phyloP scores from a whole-genome alignment of 1,140 invertebrate species.

The Aphelenchoides fujianensis region DNA sequence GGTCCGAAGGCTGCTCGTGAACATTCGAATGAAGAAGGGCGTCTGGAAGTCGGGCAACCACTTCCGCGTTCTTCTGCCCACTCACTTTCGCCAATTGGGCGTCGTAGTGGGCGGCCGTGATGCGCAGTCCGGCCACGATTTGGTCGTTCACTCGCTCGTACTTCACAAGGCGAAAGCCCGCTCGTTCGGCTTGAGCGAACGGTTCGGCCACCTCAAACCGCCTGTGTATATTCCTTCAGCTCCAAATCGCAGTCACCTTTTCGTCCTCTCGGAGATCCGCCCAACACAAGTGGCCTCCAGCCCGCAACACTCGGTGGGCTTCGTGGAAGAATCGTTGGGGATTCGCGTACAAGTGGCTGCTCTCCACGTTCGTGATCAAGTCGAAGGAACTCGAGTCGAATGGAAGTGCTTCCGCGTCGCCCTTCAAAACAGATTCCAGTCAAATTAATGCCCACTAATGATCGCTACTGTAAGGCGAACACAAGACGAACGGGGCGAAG shows the following conservation, averaged over 20 bases:
- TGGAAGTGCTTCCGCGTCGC: slow-evolving; percentile 31
- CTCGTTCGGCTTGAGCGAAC: slow-evolving; percentile 16
- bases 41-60: slow-evolving; percentile 19
- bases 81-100: slow-evolving; percentile 14
- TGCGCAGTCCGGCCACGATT: slow-evolving; percentile 27
- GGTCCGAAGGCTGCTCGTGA: slow-evolving; percentile 20
- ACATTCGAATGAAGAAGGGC: slow-evolving; percentile 29
- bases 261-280: slow-evolving; percentile 34
- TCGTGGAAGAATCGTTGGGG: slow-evolving; percentile 28
- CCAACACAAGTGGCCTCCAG: slow-evolving; percentile 38
- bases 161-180: slow-evolving; percentile 21
- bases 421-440: too few relatives aligned
- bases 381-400: slow-evolving; percentile 29
- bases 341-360: slow-evolving; percentile 39
- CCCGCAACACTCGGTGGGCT: slow-evolving; percentile 31
- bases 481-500: too few relatives aligned
- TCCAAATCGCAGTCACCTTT: slow-evolving; percentile 17
- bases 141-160: slow-evolving; percentile 24
- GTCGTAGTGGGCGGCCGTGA: slow-evolving; percentile 30
- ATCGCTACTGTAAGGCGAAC: too few relatives aligned
- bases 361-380: slow-evolving; percentile 40
- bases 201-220: too few relatives aligned
- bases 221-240: slow-evolving; percentile 13
- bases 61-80: not conserved
- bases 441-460: too few relatives aligned